Evolutionary conservation across 2,888 invertebrate species (phyloP), one percentile per base, ranked within the genome.

Genomic region (Agelastica alni): DNA sequence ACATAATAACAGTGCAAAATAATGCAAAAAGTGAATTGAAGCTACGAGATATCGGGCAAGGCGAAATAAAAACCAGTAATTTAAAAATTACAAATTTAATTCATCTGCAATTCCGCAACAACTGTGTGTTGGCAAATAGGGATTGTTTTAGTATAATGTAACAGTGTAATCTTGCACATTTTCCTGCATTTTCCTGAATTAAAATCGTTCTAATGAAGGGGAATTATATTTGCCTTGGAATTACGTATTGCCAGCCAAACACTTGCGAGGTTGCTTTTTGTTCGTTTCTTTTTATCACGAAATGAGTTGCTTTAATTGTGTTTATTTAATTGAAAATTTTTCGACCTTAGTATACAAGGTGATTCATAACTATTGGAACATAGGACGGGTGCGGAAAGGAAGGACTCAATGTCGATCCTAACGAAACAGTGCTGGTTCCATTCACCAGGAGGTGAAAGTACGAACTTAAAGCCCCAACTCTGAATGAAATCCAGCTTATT

Each of bases 61-160:
- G 31, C 36, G 31, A 20, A 58, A 58, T 58, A 62, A 60, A 59
- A 63, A 59, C 62, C 63, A 56, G 62, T 64, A 65, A 62, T 64
- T 64, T 64, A 59, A 61, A 61, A 61, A 65, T 63, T 63, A 55
- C 58, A 57, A 64, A 63, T 56, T 54, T 53, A 54, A 60, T 63
- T 64, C 62, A 63, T 65, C 62, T 61, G 62, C 58, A 62, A 61
- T 32, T 57, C 57, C 31, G 37, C 37, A 28, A 48, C 62, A 62
- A 63, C 60, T 59, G 60, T 53, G 57, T 58, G 59, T 60, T 59
- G 53, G 60, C 63, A 64, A 67, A 68, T 68, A 68, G 65, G 66
- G 59, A 66, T 68, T 68, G 68, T 65, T 66, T 63, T 64, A 67
- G 66, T 66, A 64, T 65, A 65, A 62, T 64, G 62, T 62, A 63